A percentile compares a stretch with the other conserved stretches of the same genome.
These are phyloP conservation scores for Conistra vaccinii DNA, from an alignment of 2,888 invertebrate genomes.

Conservation along the genomic window DNA sequence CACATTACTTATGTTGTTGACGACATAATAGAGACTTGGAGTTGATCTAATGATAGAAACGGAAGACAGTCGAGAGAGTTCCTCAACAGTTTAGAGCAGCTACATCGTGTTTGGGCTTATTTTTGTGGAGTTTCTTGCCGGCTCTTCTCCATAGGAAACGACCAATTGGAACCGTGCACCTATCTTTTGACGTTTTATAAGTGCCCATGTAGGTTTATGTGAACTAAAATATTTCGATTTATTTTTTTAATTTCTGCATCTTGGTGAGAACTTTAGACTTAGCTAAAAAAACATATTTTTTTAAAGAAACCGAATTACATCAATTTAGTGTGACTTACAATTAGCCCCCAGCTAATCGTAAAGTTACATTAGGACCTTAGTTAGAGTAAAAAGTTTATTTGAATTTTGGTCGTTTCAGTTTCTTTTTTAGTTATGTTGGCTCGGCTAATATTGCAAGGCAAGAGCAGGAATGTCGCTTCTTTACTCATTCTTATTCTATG, in stretches of 20 bases:
- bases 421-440: background rate
- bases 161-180: too few species aligned
- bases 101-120: background rate
- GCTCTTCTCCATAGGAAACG: too few species aligned
- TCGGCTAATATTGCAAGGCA: background rate
- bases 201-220: too few species aligned
- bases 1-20: too few species aligned
- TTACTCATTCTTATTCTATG: background rate
- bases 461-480: background rate
- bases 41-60: background rate
- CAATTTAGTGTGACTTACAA: background rate
- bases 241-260: too few species aligned
- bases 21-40: background rate
- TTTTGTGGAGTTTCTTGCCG: too few species aligned
- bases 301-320: background rate
- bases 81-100: background rate
- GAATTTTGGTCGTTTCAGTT: background rate
- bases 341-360: too few species aligned
- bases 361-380: background rate
- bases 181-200: too few species aligned
- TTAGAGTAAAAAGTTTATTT: background rate
- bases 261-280: background rate
- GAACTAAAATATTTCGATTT: too few species aligned
- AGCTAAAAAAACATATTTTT: background rate
- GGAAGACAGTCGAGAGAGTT: background rate